A percentile compares a stretch with the other conserved stretches of the same genome.
Conservation (phyloP, 1,140 invertebrate genomes). For the Plodia interpunctella region DNA sequence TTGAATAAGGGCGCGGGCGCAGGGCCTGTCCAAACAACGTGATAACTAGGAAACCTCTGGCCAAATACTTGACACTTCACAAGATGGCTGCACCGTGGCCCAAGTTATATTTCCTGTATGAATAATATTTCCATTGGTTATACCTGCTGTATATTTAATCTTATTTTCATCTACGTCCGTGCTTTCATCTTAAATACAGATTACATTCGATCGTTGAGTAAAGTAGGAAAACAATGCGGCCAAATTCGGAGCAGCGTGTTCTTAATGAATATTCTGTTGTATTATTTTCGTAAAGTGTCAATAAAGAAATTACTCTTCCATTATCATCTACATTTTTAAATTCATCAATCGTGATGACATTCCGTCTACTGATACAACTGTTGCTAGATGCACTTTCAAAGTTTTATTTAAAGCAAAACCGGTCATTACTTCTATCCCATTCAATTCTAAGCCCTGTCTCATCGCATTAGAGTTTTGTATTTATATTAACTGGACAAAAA, state of each 20-base stretch:
- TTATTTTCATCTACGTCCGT: not conserved
- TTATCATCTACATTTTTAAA: too few species aligned
- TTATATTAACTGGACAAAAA: conserved; percentile 17
- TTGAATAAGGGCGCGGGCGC: conserved; percentile 27
- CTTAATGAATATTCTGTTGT: too few species aligned
- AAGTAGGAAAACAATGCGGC: too few species aligned
- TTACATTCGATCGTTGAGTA: not conserved
- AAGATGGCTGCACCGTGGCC: not conserved
- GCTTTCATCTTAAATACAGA: not conserved
- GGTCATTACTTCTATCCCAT: not conserved
- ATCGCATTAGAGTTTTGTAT: not conserved
- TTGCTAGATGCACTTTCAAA: conserved; percentile 1
- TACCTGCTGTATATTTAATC: not conserved
- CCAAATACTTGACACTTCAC: not conserved
- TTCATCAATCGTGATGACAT: not conserved
- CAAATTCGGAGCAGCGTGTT: too few species aligned
- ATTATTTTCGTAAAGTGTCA: not conserved
- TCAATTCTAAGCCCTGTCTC: not conserved
- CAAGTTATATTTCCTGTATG: not conserved
- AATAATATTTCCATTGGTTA: not conserved
- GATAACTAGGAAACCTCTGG: not conserved
- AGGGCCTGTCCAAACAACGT: conserved; percentile 17
- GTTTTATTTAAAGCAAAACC: not conserved
- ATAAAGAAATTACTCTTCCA: too few species aligned
- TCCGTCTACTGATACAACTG: not conserved